Evolutionary conservation across 2,113 vertebrate species (phyloP).

Genomic region (Hydropotes inermis): DNA sequence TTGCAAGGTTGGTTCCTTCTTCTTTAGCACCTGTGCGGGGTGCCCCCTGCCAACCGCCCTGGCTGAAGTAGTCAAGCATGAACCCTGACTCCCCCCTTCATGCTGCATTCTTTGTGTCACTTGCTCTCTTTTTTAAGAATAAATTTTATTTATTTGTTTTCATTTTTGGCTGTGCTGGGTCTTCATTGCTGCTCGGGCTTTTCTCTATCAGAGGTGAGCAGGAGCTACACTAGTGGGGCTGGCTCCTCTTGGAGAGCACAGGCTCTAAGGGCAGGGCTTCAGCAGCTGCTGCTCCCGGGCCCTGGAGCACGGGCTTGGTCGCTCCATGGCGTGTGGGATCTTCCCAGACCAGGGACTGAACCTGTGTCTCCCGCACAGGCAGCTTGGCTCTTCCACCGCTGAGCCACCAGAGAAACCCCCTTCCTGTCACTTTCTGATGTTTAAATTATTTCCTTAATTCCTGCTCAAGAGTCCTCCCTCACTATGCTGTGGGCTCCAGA

Average conservation of each 20-base stretch:
- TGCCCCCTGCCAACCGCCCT: background rate
- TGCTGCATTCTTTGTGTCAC: background rate
- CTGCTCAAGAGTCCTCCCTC: background rate
- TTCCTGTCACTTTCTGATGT: background rate
- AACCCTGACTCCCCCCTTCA: background rate
- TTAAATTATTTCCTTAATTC: background rate
- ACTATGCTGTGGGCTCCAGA: background rate
- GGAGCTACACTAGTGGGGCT: background rate
- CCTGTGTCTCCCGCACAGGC: background rate
- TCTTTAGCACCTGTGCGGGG: rapidly evolving
- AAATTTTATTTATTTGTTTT: background rate
- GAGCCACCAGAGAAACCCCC: background rate
- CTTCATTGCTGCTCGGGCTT: rapidly evolving
- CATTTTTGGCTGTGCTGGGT: background rate
- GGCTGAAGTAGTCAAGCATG: background rate
- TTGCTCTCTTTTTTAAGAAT: background rate
- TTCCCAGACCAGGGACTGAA: background rate
- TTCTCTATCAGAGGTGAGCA: background rate
- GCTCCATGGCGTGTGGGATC: background rate
- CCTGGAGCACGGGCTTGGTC: background rate
- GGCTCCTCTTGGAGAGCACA: background rate
- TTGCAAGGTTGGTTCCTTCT: background rate
- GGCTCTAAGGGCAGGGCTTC: background rate
- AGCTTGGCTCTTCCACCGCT: background rate
- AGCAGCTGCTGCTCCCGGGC: background rate